A percentile compares a stretch with the other conserved stretches of the same genome.
Evolutionary conservation across 1,140 invertebrate genomes (phyloP).

Genomic region (Calephelis nemesis): DNA sequence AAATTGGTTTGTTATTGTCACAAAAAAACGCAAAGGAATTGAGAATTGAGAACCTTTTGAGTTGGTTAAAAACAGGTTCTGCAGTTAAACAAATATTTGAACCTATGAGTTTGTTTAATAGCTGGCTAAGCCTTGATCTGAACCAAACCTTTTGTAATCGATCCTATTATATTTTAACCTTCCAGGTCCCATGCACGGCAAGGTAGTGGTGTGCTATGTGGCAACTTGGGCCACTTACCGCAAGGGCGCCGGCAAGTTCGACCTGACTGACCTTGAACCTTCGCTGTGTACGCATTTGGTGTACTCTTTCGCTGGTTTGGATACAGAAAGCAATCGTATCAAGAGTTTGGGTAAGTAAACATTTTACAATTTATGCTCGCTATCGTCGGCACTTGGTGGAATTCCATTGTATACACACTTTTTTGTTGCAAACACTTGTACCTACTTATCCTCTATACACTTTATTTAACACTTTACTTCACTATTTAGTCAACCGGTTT

Average conservation of each 20-base stretch:
- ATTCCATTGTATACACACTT: too few relatives aligned
- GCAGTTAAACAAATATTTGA: too few relatives aligned
- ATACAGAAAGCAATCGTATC: slow-evolving; percentile 82
- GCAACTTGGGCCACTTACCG: slow-evolving; percentile 89
- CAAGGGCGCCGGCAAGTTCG: slow-evolving; percentile 82
- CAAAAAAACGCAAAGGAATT: too few relatives aligned
- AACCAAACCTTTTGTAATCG: neutral
- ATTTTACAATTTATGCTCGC: too few relatives aligned
- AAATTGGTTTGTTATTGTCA: too few relatives aligned
- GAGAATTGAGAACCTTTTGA: too few relatives aligned
- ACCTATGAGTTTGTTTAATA: neutral
- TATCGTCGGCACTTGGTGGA: too few relatives aligned
- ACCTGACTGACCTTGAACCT: slow-evolving; percentile 86
- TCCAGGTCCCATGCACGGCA: slow-evolving; percentile 59
- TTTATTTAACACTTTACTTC: too few relatives aligned
- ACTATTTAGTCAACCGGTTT: too few relatives aligned
- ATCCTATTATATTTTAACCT: slow-evolving; percentile 16
- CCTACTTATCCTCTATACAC: too few relatives aligned
- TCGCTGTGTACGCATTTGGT: slow-evolving; percentile 92
- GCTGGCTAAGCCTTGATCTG: neutral
- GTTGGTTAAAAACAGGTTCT: too few relatives aligned
- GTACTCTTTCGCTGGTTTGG: slow-evolving; percentile 92
- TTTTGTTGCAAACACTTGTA: too few relatives aligned
- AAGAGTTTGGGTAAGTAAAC: slow-evolving; percentile 78
- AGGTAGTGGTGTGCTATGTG: slow-evolving; percentile 88